A percentile compares a stretch with the other conserved stretches of the same genome.
These are phyloP conservation scores for Glaucomys volans DNA, from an alignment of 2,113 vertebrate genomes.

Conservation along the genomic window DNA sequence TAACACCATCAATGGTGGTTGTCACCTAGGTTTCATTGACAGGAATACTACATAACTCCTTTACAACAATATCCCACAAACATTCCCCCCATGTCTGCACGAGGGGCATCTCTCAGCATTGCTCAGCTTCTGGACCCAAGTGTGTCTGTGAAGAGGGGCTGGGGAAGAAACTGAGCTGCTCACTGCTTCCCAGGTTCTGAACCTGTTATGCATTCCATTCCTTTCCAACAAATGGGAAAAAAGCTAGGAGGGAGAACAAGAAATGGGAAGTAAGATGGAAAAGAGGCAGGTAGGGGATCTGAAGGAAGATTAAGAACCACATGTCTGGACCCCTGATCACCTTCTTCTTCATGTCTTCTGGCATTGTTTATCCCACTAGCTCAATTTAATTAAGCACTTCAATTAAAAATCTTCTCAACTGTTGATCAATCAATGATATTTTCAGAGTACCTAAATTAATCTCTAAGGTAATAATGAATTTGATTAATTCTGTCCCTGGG, in stretches of 20 bases:
- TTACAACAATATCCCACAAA: background rate
- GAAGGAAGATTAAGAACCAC: background rate
- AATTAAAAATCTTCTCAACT: slow-evolving; percentile 27
- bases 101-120: background rate
- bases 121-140: background rate
- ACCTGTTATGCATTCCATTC: background rate
- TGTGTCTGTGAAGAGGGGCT: background rate
- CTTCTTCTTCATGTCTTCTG: background rate
- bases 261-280: background rate
- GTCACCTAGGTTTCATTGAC: background rate
- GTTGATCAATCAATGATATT: background rate
- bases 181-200: background rate
- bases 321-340: background rate
- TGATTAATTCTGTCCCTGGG: background rate
- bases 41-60: background rate
- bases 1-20: background rate
- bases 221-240: background rate
- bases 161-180: background rate
- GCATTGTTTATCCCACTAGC: slow-evolving; percentile 24
- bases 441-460: slow-evolving; percentile 30
- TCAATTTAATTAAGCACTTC: slow-evolving; percentile 28
- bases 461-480: slow-evolving; percentile 1
- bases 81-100: background rate
- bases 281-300: background rate
- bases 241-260: background rate